Conservation (phyloP, 2,797 vertebrate genomes). For the Lemur catta region DNA sequence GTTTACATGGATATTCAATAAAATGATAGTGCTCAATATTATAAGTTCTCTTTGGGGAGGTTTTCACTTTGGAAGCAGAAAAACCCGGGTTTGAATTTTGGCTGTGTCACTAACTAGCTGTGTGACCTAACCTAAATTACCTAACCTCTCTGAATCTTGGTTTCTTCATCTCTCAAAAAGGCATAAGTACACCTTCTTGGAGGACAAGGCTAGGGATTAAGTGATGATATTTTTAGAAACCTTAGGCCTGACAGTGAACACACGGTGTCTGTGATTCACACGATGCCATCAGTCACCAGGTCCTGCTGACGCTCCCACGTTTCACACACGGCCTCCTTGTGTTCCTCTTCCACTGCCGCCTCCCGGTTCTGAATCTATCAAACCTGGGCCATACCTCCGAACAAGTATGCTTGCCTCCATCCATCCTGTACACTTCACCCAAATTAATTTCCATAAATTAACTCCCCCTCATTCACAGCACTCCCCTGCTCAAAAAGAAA, state of each 20-base stretch:
- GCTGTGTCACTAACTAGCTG: not conserved
- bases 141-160: not conserved
- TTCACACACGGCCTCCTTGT: not conserved
- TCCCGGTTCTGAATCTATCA: not conserved
- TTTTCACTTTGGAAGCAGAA: not conserved
- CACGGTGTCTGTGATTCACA: not conserved
- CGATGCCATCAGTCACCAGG: not conserved
- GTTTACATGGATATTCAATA: not conserved
- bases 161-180: not conserved
- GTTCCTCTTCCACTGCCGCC: not conserved
- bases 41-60: not conserved
- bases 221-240: not conserved
- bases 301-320: not conserved
- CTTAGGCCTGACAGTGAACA: not conserved
- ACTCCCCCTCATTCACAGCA: not conserved
- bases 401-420: not conserved
- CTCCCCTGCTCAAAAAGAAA: slow-evolving; percentile 11
- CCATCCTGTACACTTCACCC: not conserved
- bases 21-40: not conserved
- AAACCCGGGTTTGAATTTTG: not conserved
- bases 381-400: not conserved
- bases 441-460: not conserved
- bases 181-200: not conserved
- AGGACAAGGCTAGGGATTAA: not conserved
- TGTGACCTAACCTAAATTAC: not conserved